Base-by-base conservation (phyloP, 2,888 invertebrate species). In the Sycophila texana region DNA sequence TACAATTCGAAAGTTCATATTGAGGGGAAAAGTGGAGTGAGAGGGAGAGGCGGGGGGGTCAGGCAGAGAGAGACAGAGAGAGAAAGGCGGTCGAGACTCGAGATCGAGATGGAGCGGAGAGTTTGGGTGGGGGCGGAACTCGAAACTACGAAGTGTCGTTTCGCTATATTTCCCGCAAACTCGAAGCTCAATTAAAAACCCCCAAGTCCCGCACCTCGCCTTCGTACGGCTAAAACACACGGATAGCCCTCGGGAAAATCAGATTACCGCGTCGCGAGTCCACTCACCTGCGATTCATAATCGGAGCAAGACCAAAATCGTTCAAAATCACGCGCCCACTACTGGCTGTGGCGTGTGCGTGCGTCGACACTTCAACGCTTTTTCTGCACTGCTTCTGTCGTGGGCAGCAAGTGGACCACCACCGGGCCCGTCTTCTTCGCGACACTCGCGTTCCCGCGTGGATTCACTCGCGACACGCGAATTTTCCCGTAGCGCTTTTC, bases 241-340 rank as follows among this genome's bases (percentile, higher is more conserved):
- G 39, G 0, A 22, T 2, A 30, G 4, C 10, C 12, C 7, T 14
- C 16, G 3, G 39, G 39, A 55, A 61, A 55, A 16, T 13, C 14
- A 1, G 49, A 13, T 18, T 10, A 10, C 16, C 22, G 7, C 12
- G 30, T 5, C n/a, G 10, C 18, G 14, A 30, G 39, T 39, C 4
- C 61, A 61, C 68, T 68, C 55, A 68, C 68, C 68, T 22, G 49
- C 22, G 63, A 66, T 51, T 30, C 22, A 51, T n/a, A 20, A 16
- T n/a, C 86, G 86, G 84, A 86, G 86, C 85, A 86, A 88, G 47
- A 2, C 47, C 16, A 16, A 61, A 88, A 88, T 89, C 90, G 91
- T 91, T 91, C 90, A 91, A 91, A 91, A 91, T 91, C 91, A 91
- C 91, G 91, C 91, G 91, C 91, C 91, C 91, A 91, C 91, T 91